Base-by-base conservation (phyloP, 2,113 vertebrate species). In the Menidia beryllina region DNA sequence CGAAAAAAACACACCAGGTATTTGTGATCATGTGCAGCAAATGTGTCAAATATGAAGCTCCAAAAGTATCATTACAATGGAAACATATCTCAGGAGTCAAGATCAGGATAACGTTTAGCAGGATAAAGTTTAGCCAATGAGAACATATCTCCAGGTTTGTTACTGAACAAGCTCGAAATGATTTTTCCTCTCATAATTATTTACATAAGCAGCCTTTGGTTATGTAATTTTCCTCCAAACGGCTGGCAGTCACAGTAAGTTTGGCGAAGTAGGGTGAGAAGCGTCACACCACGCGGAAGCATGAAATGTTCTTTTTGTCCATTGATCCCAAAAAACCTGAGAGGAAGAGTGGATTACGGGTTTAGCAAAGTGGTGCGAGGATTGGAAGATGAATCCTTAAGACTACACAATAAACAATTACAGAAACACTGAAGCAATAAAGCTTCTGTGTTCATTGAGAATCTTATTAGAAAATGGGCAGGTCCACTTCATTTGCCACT, bases 121-220 rank as follows among this genome's bases (percentile, higher is more conserved):
- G 21, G 30, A 50, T 25, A 69, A 66, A 67, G 36, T 82, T 87
- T 54, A 62, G 63, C 77, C 72, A 78, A 76, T 84, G 59, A 71
- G 64, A 53, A 71, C 20, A 53, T 79, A 64, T 69, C 68, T 72
- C 57, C 65, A 21, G 38, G 53, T 75, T 67, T 68, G 25, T 57
- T 14, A 11, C 66, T 64, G 41, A 70, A 76, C 65, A 71, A 61
- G 61, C 43, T 72, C 53, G 62, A 78, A 65, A 62, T 74, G 50
- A 47, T 64, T 52, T 25, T 45, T 20, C 71, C 47, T 27, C n/a
- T 48, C n/a, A 67, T 38, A 38, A 34, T 67, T 72, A 81, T 88
- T 91, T 90, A 90, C 84, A 85, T 87, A 93, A 94, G 75, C 83
- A 72, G 53, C 63, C 85, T 90, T 91, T 75, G 58, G 66, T 91